Base-by-base conservation (phyloP, 2,797 vertebrate genomes). In the Oryzias sinensis region DNA sequence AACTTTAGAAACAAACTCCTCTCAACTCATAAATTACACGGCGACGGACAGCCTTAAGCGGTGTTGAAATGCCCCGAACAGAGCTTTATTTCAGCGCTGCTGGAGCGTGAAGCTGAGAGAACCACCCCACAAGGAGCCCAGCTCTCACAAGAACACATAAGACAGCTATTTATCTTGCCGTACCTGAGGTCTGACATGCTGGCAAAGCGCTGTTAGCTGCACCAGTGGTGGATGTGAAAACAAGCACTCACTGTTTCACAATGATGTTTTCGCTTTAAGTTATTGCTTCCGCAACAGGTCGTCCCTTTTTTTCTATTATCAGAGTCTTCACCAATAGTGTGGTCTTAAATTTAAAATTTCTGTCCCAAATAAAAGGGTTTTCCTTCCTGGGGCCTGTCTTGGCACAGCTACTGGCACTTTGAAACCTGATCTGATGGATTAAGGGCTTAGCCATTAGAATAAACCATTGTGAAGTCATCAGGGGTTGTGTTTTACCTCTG, bases 21-120 rank as follows among this genome's bases (percentile, higher is more conserved):
- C 87, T 71, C 84, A 79, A 77, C 87, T 91, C 90, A 91, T 92
- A 91, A 91, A 92, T 92, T 90, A 92, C 80, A 87, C 74, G 79
- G 86, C 83, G 73, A 73, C 64, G 78, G 90, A 90, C 90, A 91
- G 88, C 85, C 89, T 92, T 90, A 92, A 92, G 90, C 89, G 17
- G 86, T 88, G 91, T 88, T 93, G 92, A 92, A 92, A 93, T 87
- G 84, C 86, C 79, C 88, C 80, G 82, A 91, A 89, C 90, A 79
- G 86, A 87, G 90, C 90, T 92, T 92, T 91, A 91, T 91, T 91
- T 92, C 89, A 92, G 78, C 49, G 74, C 49, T 84, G 88, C 79
- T 81, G 87, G 85, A 91, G 90, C 90, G 75, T 92, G 87, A 87
- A 76, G 65, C 83, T 81, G 79, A 80, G 87, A 88, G 86, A 89